Base-by-base conservation (phyloP, 2,888 invertebrate genomes). In the Hymenopus coronatus region DNA sequence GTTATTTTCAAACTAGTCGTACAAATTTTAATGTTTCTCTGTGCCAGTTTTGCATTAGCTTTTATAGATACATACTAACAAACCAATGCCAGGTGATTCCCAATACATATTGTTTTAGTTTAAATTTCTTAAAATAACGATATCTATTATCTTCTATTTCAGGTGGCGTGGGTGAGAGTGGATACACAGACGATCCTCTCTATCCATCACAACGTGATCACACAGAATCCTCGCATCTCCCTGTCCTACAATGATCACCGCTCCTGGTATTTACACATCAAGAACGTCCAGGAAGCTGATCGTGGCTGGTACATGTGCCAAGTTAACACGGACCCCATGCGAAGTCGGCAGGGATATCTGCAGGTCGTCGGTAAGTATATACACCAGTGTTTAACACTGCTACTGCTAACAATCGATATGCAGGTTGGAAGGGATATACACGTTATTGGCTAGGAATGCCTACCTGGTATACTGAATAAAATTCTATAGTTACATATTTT, bases 141-240 rank as follows among this genome's bases (percentile, higher is more conserved):
- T 40, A 40, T 40, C 12, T 12, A 40, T 40, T 40, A 9, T 40
- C 6, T 40, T 40, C 84, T 83, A 33, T 33, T 27, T 27, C 90
- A 93, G 93, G 93, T 93, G 88, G 93, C 93, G 86, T 93, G 93
- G 93, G 93, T 93, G 30, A 92, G 92, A 84, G 93, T 93, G 84
- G 93, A 93, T 91, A 93, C 93, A 27, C 93, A 93, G 91, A 93
- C 93, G 3, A 92, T 93, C 88, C 91, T 93, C 88, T 93, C 93
- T 20, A 93, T 93, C 88, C 93, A 93, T 91, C 92, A 92, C 87
- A 92, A 92, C 89, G 93, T 93, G 88, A 93, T 93, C 91, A 92
- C 92, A n/a, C 91, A 92, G 88, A 93, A 93, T 91, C 92, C 92
- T 3, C 91, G 93, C 28, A 92, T 93, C 70, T 92, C 92, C 46